Evolutionary conservation across 2,113 vertebrate genomes (phyloP), one percentile per base, ranked within the genome.

Genomic region (Todiramphus saurophagus): DNA sequence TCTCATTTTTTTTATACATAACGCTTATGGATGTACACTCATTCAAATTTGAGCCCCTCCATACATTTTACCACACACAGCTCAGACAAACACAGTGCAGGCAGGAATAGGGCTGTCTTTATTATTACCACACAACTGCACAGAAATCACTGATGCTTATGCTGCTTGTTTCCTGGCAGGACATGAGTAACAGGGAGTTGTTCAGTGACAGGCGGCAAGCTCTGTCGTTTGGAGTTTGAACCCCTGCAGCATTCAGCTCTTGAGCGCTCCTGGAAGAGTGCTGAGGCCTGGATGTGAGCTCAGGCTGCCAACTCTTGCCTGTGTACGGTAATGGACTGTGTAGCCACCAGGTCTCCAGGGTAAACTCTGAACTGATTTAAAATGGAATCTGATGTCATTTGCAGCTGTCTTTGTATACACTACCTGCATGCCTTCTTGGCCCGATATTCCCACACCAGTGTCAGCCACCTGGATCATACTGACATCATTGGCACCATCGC

Each of bases 381-480:
- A 89, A 66, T 16, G 30, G 35, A 74, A 68, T 89, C 20, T 53
- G 35, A 70, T n/a, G 13, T 35, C 14, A 83, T 56, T 79, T 89
- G 44, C 83, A 87, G 64, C 64, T 83, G 58, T 33, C 75, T 87
- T 62, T 63, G 46, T 58, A 53, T 37, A 82, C 35, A 51, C 28
- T 97, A 99, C 99, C 98, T 99, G 99, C 99, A 99, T 98, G 96
- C 99, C 99, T 97, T 99, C 99, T 96, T 99, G 98, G 64, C 99
- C 99, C 0, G 97, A 98, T 93, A 99, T 98, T 35, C 99, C 99
- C 63, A 99, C 96, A 46, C 99, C 99, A 31, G 93, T 95, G 78
- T 99, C 98, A 80, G 99, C 99, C 80, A 98, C 97, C 51, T 99
- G 98, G 91, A 99, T 99, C 99, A 99, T 99, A 76, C 99, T 99